These are phyloP conservation scores for Hippasteria phrygiana DNA, from an alignment of 53 echinoderm and acorn worm species.

Conservation along the genomic window DNA sequence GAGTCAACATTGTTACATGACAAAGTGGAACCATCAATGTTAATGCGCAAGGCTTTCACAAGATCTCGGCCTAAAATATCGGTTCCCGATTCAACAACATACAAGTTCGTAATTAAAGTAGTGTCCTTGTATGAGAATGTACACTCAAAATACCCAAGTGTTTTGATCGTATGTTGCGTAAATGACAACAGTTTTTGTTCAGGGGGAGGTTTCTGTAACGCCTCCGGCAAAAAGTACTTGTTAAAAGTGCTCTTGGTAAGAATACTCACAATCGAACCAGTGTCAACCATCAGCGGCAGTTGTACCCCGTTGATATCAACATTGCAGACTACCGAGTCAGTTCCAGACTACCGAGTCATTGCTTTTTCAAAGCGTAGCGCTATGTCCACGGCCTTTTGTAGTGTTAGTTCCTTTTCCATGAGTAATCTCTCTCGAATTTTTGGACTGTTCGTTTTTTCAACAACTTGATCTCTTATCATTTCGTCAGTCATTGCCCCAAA, in stretches of 20 bases:
- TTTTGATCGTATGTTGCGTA: too few relatives aligned
- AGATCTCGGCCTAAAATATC: constrained; percentile 41
- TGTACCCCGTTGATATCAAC: constrained; percentile 15
- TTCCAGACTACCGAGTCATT: neutral
- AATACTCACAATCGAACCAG: constrained; percentile 15
- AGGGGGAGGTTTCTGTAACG: too few relatives aligned
- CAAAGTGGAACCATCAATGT: constrained; percentile 13
- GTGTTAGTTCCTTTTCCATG: constrained; percentile 46
- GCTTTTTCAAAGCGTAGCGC: constrained; percentile 28
- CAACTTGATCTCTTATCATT: constrained; percentile 72
- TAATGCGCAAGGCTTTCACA: constrained; percentile 20
- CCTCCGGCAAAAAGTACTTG: too few relatives aligned
- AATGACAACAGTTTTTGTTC: too few relatives aligned
- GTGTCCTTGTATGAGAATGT: constrained; percentile 2
- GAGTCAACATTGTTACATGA: neutral
- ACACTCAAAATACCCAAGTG: constrained; percentile 31
- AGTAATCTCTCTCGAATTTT: constrained; percentile 49
- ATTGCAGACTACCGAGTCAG: neutral
- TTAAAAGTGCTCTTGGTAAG: constrained; percentile 5
- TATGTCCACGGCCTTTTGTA: constrained; percentile 30
- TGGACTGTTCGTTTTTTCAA: constrained; percentile 46
- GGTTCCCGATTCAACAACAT: constrained; percentile 27
- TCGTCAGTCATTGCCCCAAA: constrained; percentile 56
- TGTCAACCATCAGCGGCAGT: constrained; percentile 3
- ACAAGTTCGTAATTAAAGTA: neutral